Percentiles rank a stretch among this genome's conserved stretches.
These are phyloP conservation scores for Cosmia pyralina DNA, from an alignment of 2,888 invertebrate species.

Conservation along the genomic window DNA sequence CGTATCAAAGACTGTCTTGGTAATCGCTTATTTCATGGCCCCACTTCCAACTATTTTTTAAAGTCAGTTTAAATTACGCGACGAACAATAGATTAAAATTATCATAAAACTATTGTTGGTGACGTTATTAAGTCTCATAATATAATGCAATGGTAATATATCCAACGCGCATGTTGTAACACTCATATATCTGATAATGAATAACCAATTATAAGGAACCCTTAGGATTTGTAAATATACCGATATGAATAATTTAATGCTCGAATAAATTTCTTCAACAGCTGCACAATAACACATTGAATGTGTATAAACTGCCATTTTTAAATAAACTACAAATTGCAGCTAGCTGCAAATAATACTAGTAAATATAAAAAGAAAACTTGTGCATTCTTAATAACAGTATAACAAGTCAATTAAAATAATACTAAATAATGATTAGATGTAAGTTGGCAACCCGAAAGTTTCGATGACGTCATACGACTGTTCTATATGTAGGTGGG, in stretches of 20 bases:
- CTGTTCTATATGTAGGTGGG: slow-evolving; percentile 93
- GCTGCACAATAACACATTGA: slow-evolving; percentile 54
- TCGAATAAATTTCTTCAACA: slow-evolving; percentile 32
- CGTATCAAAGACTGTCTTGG: not conserved
- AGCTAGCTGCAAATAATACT: slow-evolving; percentile 53
- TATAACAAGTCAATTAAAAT: slow-evolving; percentile 60
- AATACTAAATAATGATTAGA: slow-evolving; percentile 72
- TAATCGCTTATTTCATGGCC: slow-evolving; percentile 58
- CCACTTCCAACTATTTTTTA: slow-evolving; percentile 32
- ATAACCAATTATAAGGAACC: slow-evolving; percentile 54
- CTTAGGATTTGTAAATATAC: slow-evolving; percentile 55
- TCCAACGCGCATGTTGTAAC: slow-evolving; percentile 44
- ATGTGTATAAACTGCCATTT: slow-evolving; percentile 48
- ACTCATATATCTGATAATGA: slow-evolving; percentile 51
- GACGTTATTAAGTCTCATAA: slow-evolving; percentile 22
- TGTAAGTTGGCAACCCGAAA: slow-evolving; percentile 72
- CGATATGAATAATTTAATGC: slow-evolving; percentile 56
- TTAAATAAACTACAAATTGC: slow-evolving; percentile 51
- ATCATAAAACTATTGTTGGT: slow-evolving; percentile 32
- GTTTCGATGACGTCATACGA: slow-evolving; percentile 63
- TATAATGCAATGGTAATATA: slow-evolving; percentile 51
- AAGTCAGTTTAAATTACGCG: slow-evolving; percentile 30
- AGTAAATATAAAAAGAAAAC: slow-evolving; percentile 37
- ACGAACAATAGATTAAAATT: slow-evolving; percentile 38
- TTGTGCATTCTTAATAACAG: slow-evolving; percentile 56